Conservation (phyloP, 2,888 invertebrate species). For the Drosophila eohydei region DNA sequence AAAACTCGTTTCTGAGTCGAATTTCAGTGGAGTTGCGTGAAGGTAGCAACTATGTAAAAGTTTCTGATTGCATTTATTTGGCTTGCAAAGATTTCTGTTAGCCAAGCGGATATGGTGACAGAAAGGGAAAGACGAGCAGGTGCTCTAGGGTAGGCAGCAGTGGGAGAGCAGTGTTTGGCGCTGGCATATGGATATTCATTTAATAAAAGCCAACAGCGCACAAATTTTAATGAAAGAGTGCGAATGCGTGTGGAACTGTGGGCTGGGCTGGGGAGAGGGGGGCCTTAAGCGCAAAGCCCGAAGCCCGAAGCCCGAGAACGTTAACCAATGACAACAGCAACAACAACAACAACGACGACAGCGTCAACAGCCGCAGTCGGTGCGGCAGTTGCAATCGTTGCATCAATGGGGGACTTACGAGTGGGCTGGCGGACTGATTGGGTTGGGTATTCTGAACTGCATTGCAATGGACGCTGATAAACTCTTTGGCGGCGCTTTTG, state of each 20-base stretch:
- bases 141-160: neutral
- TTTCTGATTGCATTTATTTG: conserved; percentile 65
- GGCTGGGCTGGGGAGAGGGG: neutral
- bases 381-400: conserved; percentile 24
- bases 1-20: neutral
- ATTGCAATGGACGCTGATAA: conserved; percentile 60
- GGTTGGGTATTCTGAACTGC: conserved; percentile 20
- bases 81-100: conserved; percentile 38
- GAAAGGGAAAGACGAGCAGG: neutral
- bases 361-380: conserved; percentile 25
- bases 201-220: conserved; percentile 74
- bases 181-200: conserved; percentile 66
- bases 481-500: conserved; percentile 72
- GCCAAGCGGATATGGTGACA: conserved; percentile 18
- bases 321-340: conserved; percentile 37
- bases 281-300: conserved; percentile 25
- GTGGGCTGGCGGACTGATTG: neutral
- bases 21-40: conserved; percentile 16
- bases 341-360: conserved; percentile 9
- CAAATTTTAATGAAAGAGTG: conserved; percentile 73
- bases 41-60: conserved; percentile 33
- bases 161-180: neutral
- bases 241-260: conserved; percentile 45
- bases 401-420: conserved; percentile 25
- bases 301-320: conserved; percentile 5